Evolutionary conservation across 2,113 vertebrate genomes (phyloP).

Genomic region (Chaenocephalus aceratus): DNA sequence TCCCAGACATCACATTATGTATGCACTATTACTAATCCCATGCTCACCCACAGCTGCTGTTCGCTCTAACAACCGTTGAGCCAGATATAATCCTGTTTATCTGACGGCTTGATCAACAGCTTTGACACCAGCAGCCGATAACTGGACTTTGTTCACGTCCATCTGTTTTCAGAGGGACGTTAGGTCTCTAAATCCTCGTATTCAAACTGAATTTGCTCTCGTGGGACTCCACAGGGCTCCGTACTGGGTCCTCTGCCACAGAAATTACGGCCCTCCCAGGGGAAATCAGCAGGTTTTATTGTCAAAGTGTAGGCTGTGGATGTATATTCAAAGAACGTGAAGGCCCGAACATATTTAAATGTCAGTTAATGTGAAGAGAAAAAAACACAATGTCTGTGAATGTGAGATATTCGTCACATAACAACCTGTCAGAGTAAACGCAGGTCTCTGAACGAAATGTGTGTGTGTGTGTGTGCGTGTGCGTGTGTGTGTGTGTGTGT

Average conservation of each 20-base stretch:
- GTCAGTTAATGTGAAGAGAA: no score
- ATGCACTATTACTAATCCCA: background rate
- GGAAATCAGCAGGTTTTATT: no score
- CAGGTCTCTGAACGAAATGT: no score
- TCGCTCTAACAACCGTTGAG: slow-evolving; percentile 34
- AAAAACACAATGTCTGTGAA: no score
- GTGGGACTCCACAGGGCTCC: slow-evolving; percentile 53
- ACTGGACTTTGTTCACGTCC: slow-evolving; percentile 10
- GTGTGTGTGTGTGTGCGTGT: no score
- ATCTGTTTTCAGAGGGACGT: slow-evolving; percentile 39
- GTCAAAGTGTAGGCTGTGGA: no score
- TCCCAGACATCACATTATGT: slow-evolving; percentile 1
- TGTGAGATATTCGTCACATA: no score
- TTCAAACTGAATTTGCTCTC: slow-evolving; percentile 21
- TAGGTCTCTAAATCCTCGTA: slow-evolving; percentile 29
- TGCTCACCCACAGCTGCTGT: slow-evolving; percentile 29
- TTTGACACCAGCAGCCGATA: slow-evolving; percentile 44
- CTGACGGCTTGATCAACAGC: slow-evolving; percentile 46
- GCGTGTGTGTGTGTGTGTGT: no score
- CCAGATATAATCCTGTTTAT: slow-evolving; percentile 52
- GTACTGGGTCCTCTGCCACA: slow-evolving; percentile 27
- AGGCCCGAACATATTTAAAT: no score
- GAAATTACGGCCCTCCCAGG: no score
- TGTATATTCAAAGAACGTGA: no score
- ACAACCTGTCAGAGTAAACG: no score